Evolutionary conservation across 1,140 invertebrate species (phyloP), one percentile per base, ranked within the genome.

Genomic region (Tribolium castaneum): DNA sequence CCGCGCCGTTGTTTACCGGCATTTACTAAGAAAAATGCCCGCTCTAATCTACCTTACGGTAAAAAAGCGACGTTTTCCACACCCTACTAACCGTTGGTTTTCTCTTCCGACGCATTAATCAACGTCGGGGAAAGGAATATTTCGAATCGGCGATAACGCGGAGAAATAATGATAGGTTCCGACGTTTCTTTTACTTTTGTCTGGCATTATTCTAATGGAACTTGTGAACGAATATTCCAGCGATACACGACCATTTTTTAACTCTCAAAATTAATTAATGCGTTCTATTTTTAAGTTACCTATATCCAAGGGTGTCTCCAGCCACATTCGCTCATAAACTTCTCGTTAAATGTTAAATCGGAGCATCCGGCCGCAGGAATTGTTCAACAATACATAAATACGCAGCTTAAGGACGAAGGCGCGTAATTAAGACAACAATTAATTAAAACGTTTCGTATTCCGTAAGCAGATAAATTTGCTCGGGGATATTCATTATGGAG

Each of bases 1-100:
- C 16, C 16, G 16, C 16, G 16, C 70, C 50, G 30, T 80, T 74
- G 54, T 49, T 74, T 49, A 70, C 35, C 7, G 76, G 75, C 62
- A 78, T 80, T 80, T 45, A 80, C 62, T 52, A 51, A 59, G 51
- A 51, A 75, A 78, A 80, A 78, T 78, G 59, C 19, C 59, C 50
- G 9, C 45, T 56, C 70, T 80, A 76, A 77, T 77, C 76, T 78
- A 80, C 59, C 73, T 76, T 79, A 49, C 74, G 59, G n/a, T n/a
- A 35, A 34, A 35, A 66, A 66, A 66, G 14, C 25, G 59, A 66
- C 59, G 30, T 66, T 66, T 59, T 66, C 59, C 59, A 66, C 59
- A 66, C 59, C 59, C 59, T 14, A 14, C 22, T 66, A 66, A 66
- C 59, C 34, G 59, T 66, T 66, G 59, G 59, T 66, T 66, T 66